Evolutionary conservation across 1,140 invertebrate species (phyloP), one percentile per base, ranked within the genome.

Genomic region (Lepidurus couesii): DNA sequence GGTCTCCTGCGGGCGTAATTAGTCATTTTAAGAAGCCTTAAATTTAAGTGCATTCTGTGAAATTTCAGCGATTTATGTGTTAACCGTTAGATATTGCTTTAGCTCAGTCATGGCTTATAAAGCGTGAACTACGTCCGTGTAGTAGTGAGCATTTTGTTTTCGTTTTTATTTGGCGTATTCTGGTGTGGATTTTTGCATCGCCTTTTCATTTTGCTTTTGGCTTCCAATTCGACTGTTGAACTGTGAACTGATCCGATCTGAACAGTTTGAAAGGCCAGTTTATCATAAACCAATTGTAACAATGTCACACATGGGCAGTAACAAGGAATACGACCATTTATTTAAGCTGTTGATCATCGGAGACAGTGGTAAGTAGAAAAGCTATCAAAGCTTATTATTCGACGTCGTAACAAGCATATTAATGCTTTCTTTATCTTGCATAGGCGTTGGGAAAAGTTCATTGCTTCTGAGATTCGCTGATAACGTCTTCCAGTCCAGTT

Each of bases 381-480:
- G 45, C 26, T n/a, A n/a, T n/a, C n/a, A n/a, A n/a, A n/a, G n/a
- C n/a, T n/a, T n/a, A n/a, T n/a, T n/a, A n/a, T n/a, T n/a, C n/a
- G n/a, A n/a, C n/a, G n/a, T 42, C 45, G 13, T 34, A 74, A 77
- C 1, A 42, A 24, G 8, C 75, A 42, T 24, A 75, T 75, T 77
- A 53, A 77, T 79, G 76, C 79, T 77, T 82, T 75, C 34, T 82
- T 82, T 84, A 80, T 74, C 53, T 65, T 84, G 83, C 90, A 90
- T n/a, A 98, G 96, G 97, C 87, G 97, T 99, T 81, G 97, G 98
- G 74, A 99, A 99, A 87, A 98, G 96, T 87, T 98, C 96, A 83
- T 88, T 99, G 44, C 88, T 99, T n/a, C 87, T 99, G 78, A 88
- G 97, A 80, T 99, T 99, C 87, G 95, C 97, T 44, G 98, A 99